phyloP scores from a whole-genome alignment of 2,797 vertebrate species.

The Sebastes itinus region DNA sequence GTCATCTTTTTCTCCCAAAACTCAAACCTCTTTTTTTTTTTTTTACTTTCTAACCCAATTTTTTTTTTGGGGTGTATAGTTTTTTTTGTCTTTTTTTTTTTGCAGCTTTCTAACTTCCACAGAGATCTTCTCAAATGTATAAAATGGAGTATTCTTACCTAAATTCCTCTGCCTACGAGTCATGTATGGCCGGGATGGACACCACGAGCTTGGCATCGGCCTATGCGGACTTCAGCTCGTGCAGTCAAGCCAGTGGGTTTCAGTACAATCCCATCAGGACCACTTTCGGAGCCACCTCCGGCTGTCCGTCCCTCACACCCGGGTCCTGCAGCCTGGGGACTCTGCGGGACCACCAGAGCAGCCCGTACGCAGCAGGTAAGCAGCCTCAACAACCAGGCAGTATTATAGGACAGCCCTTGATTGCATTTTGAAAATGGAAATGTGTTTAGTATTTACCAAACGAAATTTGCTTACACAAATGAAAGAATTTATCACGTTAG shows the following conservation, averaged over 20 bases:
- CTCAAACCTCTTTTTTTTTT: constrained; percentile 56
- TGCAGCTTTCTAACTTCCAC: constrained; percentile 84
- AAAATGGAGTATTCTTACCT: constrained; percentile 99
- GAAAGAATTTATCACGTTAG: constrained; percentile 99
- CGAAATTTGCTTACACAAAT: constrained; percentile 99
- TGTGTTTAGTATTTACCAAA: constrained; percentile 99
- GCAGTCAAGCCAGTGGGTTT: constrained; percentile 99
- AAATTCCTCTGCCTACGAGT: constrained; percentile 99
- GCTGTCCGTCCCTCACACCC: constrained; percentile 98
- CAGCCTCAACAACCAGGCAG: constrained; percentile 75
- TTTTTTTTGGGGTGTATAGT: constrained; percentile 59
- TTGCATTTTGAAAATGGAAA: constrained; percentile 99
- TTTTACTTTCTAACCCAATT: constrained; percentile 65
- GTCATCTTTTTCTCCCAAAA: constrained; percentile 69
- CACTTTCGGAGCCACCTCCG: constrained; percentile 97
- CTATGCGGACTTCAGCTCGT: constrained; percentile 99
- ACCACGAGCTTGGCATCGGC: constrained; percentile 99
- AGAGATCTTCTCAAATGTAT: constrained; percentile 99
- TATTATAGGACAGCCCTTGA: constrained; percentile 94
- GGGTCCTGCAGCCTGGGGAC: constrained; percentile 98
- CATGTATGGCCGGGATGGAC: constrained; percentile 99
- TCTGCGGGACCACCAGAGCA: constrained; percentile 99
- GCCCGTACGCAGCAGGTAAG: constrained; percentile 99
- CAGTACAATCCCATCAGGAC: constrained; percentile 99
- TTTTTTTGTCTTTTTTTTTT: constrained; percentile 64